Conservation (phyloP, 2,113 vertebrate genomes). For the Thalassoma bifasciatum region DNA sequence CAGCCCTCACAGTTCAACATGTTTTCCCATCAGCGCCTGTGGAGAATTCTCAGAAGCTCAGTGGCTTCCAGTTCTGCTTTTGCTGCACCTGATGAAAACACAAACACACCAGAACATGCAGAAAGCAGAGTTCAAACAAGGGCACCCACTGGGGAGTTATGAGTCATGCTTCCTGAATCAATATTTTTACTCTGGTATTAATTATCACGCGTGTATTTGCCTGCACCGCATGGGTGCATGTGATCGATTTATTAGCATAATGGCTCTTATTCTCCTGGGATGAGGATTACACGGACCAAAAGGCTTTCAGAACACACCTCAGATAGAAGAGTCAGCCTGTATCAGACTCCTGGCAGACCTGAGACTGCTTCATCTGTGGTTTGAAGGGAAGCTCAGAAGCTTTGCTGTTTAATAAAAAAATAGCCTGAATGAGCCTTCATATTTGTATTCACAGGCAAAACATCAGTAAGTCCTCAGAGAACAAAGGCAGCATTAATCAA, state of each 20-base stretch:
- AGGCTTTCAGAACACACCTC: slow-evolving; percentile 37
- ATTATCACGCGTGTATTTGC: slow-evolving; percentile 1
- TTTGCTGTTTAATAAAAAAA: slow-evolving; percentile 27
- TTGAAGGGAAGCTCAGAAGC: slow-evolving; percentile 12
- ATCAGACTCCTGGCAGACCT: slow-evolving; percentile 37
- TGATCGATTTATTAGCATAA: slow-evolving; percentile 11
- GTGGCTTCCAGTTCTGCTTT: slow-evolving; percentile 19
- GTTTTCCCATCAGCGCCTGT: slow-evolving; percentile 42
- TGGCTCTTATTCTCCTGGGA: slow-evolving; percentile 15
- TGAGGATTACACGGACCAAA: slow-evolving; percentile 12
- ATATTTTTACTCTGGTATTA: slow-evolving; percentile 16
- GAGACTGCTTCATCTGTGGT: slow-evolving; percentile 9
- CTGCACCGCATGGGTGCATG: background rate
- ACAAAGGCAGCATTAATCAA: slow-evolving; percentile 29
- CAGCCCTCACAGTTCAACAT: slow-evolving; percentile 47
- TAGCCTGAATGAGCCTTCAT: slow-evolving; percentile 3
- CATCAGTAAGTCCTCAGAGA: slow-evolving; percentile 26
- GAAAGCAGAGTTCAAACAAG: slow-evolving; percentile 12
- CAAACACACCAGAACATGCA: slow-evolving; percentile 17
- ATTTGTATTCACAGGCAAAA: slow-evolving; percentile 4
- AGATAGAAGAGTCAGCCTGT: slow-evolving; percentile 28
- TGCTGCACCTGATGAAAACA: background rate
- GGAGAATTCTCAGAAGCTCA: slow-evolving; percentile 54
- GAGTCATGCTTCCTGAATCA: slow-evolving; percentile 13
- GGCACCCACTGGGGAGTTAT: background rate